Conservation (phyloP, 2,113 vertebrate species). For the Hemiprocne comata region DNA sequence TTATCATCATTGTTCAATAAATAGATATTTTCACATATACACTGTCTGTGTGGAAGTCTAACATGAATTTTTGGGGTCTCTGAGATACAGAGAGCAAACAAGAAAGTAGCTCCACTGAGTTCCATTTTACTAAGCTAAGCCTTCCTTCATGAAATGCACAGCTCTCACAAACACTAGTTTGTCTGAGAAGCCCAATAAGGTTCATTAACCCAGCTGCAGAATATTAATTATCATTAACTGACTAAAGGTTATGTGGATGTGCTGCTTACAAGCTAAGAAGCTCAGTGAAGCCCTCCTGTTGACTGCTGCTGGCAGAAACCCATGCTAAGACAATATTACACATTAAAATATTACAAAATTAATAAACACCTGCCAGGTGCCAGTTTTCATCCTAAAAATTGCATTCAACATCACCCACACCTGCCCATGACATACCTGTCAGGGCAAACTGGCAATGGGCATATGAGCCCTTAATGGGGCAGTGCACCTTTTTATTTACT, state of each 20-base stretch:
- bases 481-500: background rate
- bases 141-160: background rate
- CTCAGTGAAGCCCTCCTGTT: background rate
- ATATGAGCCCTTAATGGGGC: no score
- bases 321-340: background rate
- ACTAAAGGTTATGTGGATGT: background rate
- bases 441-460: background rate
- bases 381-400: background rate
- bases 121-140: background rate
- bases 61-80: background rate
- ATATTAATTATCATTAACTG: background rate
- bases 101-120: background rate
- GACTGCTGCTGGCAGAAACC: background rate
- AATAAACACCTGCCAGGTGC: background rate
- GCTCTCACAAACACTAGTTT: background rate
- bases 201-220: background rate
- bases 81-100: background rate
- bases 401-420: background rate
- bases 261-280: background rate
- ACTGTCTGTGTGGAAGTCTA: background rate
- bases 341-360: no score
- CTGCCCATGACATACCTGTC: rapidly evolving
- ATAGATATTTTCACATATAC: background rate
- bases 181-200: background rate
- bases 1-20: background rate